A percentile compares a stretch with the other conserved stretches of the same genome.
Evolutionary conservation across 2,797 vertebrate species (phyloP).

Genomic region (Myotis findleyi): DNA sequence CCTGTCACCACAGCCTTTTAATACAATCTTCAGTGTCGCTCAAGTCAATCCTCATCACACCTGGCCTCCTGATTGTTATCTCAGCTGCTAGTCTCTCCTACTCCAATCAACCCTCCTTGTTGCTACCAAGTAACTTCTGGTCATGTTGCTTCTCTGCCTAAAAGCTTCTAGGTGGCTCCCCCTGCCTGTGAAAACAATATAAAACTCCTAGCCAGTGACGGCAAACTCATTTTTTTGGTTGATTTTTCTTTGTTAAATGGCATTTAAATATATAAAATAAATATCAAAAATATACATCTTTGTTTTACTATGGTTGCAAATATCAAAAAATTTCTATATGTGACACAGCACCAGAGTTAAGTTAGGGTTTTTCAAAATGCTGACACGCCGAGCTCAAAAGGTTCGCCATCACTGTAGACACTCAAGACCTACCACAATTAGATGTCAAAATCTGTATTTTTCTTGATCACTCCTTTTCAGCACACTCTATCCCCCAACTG

Average conservation of each 20-base stretch:
- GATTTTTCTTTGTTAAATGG: too few relatives aligned
- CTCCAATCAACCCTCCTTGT: not conserved
- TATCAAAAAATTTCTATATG: too few relatives aligned
- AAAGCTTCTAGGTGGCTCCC: constrained; percentile 26
- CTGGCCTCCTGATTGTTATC: not conserved
- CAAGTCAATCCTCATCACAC: not conserved
- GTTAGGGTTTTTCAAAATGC: too few relatives aligned
- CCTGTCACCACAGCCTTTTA: not conserved
- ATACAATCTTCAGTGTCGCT: not conserved
- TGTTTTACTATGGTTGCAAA: too few relatives aligned
- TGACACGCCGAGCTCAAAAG: too few relatives aligned
- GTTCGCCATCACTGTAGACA: too few relatives aligned
- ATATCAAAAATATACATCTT: too few relatives aligned
- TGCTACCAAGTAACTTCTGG: not conserved
- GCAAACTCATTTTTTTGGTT: too few relatives aligned
- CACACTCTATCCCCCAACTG: not conserved
- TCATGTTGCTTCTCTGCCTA: not conserved
- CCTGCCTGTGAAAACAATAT: constrained; percentile 10
- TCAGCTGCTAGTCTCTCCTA: not conserved
- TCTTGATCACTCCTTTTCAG: not conserved
- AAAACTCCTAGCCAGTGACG: not conserved
- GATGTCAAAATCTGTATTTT: not conserved
- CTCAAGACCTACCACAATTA: too few relatives aligned
- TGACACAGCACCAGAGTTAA: too few relatives aligned
- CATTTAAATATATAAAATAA: too few relatives aligned